Evolutionary conservation across 2,888 invertebrate genomes (phyloP), one percentile per base, ranked within the genome.

Genomic region (Noctua janthina): DNA sequence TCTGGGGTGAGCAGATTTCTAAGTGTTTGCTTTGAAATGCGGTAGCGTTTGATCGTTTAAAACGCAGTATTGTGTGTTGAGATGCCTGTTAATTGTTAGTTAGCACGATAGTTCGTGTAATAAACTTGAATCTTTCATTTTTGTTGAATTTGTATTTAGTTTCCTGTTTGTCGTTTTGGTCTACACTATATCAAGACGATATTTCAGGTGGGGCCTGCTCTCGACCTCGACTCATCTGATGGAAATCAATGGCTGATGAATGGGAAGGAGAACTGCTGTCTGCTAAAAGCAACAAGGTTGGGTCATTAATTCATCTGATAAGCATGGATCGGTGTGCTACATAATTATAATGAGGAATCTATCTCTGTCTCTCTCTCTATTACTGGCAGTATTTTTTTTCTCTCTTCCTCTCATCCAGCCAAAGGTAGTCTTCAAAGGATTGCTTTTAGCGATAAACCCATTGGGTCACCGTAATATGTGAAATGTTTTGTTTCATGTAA

Each of bases 1-100:
- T 82, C 74, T 82, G 35, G 79, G 73, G 86, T 85, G 79, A 68
- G 29, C 64, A 79, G 77, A 79, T 86, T 85, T 85, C 79, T 77
- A 79, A 77, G 72, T 70, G 59, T 76, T 68, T 59, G 43, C 69
- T 64, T 23, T 69, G 69, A 85, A 74, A 78, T 67, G 83, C 86
- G 79, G 85, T 59, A 85, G 79, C n/a, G 20, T 82, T 79, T 70
- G 64, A 73, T 77, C 46, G 72, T 72, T 68, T 20, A 39, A 82
- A 85, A 82, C 66, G 74, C 76, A 75, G 73, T 77, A 72, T 43
- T 76, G 70, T 82, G 56, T 72, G 82, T 76, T 74, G 54, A 56
- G 68, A 78, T 74, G 35, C 1, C 49, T 43, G 66, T 73, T 77
- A 77, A 82, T 82, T 86, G 77, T n/a, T 49, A 17, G n/a, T 51